Base-by-base conservation (phyloP, 2,888 invertebrate genomes). In the Tachina fera region DNA sequence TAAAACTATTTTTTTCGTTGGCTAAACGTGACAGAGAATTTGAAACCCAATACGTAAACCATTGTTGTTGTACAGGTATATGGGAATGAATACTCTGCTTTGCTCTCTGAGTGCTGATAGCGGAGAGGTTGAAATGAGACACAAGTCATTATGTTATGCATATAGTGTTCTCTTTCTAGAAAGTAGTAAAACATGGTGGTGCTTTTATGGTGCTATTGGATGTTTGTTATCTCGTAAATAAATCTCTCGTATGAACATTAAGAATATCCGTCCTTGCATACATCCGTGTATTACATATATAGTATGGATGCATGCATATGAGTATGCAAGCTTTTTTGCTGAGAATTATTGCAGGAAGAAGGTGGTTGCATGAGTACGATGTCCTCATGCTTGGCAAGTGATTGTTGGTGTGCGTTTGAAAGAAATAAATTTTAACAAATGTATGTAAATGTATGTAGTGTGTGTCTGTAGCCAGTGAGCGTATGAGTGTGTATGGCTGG, bases 11-110 rank as follows among this genome's bases (percentile, higher is more conserved):
- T 39, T 58, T 71, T n/a, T n/a, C n/a, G 68, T 81, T 81, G 80
- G 79, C 56, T 56, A 5, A 39, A 79, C 14, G 9, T 14, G n/a
- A 47, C n/a, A 43, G 41, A 58, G 53, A 67, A 58, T 22, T n/a
- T 1, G n/a, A 43, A 74, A 84, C 83, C 90, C 91, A 91, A 91
- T 91, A 89, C 91, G 91, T 90, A 80, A 89, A 89, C 90, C 90
- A 89, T 65, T 61, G 53, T 71, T 84, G 79, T 81, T 68, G 65
- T 51, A 56, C 65, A n/a, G 68, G 77, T 60, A 41, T 60, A 47
- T 39, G 1, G 45, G 16, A 2, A 19, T 47, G 2, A 47, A 45
- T 58, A 47, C 9, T 39, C 49, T 61, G 22, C 19, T 49, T 14
- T 49, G 3, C 70, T 82, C 75, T 76, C 82, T 8, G 75, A 82